Evolutionary conservation across 1,140 invertebrate species (phyloP), one percentile per base, ranked within the genome.

Genomic region (Camponotus pennsylvanicus): DNA sequence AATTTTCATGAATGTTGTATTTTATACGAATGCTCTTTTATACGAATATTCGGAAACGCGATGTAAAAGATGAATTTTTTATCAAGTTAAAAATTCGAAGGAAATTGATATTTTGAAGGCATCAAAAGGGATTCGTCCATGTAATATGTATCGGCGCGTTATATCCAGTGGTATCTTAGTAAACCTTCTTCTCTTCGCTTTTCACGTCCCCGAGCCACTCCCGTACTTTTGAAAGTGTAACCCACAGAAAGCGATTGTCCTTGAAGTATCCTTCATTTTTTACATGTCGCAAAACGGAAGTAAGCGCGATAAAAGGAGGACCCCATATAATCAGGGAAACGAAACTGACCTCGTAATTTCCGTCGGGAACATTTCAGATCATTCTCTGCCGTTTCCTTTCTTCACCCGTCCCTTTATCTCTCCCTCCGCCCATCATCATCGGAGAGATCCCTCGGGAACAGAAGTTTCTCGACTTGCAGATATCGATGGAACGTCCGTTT

Each of bases 161-260:
- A 91, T 90, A 85, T 90, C 88, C 84, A 87, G 90, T 91, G 83
- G 57, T 67, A 82, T 91, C 92, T 92, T 88, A 85, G 76, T 89
- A 55, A 66, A 59, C 15, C 5, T 18, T 0, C 15, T 18, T 52
- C 32, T 32, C 9, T 37, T 55, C 15, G 55, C 45, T 32, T 49
- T 40, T 32, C 27, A 27, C 52, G 45, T 55, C 13, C 69, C 8
- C 32, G 37, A 49, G 3, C 52, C 59, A 21, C 32, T 7, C 42
- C 34, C n/a, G 40, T 45, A 71, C 49, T 18, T 42, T 59, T 55
- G 37, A 77, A 80, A 64, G 15, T 49, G 13, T 52, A 82, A 75
- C 63, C 82, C 86, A 8, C 6, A 75, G 71, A 73, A 61, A 78
- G 9, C 52, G 32, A n/a, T 90, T 88, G 40, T 73, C 76, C 80